Conservation (phyloP, 37 sponge, comb jelly and placozoan species). For the Axinella damicornis region DNA sequence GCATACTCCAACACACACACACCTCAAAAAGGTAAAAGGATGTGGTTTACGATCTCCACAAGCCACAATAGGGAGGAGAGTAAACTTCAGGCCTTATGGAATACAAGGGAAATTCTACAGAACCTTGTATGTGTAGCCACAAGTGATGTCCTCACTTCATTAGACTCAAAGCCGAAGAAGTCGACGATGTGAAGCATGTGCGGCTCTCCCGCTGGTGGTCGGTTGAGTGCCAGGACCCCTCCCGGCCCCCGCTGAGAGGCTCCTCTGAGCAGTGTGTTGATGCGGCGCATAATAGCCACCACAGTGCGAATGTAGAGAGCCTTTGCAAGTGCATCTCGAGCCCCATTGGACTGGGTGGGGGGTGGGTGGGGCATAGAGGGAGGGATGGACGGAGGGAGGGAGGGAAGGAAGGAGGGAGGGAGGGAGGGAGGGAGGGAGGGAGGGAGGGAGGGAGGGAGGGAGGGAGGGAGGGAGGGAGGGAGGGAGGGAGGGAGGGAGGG, state of each 20-base stretch:
- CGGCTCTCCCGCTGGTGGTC: neutral
- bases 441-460: conserved; percentile 8
- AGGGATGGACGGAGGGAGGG: conserved; percentile 2
- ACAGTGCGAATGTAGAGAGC: conserved; percentile 86
- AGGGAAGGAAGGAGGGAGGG: conserved; percentile 10
- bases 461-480: conserved; percentile 12
- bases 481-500: conserved; percentile 8
- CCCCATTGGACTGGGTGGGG: conserved; percentile 75
- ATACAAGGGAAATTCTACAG: too few relatives aligned
- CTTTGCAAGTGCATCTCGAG: conserved; percentile 89
- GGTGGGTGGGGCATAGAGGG: neutral
- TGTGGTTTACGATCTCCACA: too few relatives aligned
- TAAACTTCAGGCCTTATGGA: too few relatives aligned
- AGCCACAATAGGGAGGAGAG: too few relatives aligned
- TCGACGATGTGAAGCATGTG: conserved; percentile 60
- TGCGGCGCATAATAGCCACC: conserved; percentile 81
- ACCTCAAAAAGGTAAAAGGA: neutral
- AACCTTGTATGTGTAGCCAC: too few relatives aligned
- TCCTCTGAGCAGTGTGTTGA: conserved; percentile 80
- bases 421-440: conserved; percentile 7
- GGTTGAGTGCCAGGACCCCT: neutral
- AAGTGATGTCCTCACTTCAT: conserved; percentile 39
- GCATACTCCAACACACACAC: neutral
- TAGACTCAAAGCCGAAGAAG: conserved; percentile 84
- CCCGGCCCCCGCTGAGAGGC: conserved; percentile 10